phyloP scores from a whole-genome alignment of 2,797 vertebrate species.

The Enteromius unitaeniatus region DNA sequence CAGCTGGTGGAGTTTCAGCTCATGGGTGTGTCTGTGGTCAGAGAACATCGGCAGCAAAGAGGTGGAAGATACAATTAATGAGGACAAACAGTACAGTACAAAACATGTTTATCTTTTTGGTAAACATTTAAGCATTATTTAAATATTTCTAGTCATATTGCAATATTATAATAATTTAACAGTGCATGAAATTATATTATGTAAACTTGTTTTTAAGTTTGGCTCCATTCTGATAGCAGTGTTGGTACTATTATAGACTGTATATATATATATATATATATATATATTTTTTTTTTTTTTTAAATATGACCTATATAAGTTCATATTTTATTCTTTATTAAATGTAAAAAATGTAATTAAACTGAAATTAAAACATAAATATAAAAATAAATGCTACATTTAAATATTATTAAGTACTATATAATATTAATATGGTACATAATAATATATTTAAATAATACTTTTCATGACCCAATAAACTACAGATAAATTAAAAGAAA shows the following conservation, averaged over 20 bases:
- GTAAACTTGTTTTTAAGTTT: not conserved
- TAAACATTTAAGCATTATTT: not conserved
- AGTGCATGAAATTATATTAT: not conserved
- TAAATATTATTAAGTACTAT: not conserved
- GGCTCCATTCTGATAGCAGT: not conserved
- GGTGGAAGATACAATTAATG: not conserved
- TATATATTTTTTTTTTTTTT: not conserved
- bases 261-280: too few species aligned
- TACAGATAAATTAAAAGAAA: too few species aligned
- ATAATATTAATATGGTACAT: not conserved
- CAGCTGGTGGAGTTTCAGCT: conserved; percentile 94
- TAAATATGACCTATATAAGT: not conserved
- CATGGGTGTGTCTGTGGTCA: conserved; percentile 90
- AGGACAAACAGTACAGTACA: not conserved
- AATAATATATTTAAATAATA: not conserved
- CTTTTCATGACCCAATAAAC: not conserved
- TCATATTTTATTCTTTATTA: too few species aligned
- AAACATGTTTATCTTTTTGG: not conserved
- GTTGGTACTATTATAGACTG: not conserved
- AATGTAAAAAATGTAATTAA: too few species aligned
- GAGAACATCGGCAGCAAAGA: conserved; percentile 1
- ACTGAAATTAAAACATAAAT: not conserved
- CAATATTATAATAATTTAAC: not conserved
- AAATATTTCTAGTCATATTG: not conserved
- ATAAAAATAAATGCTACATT: not conserved